Evolutionary conservation across 2,797 vertebrate species (phyloP).

Genomic region (Eidolon dupreanum): DNA sequence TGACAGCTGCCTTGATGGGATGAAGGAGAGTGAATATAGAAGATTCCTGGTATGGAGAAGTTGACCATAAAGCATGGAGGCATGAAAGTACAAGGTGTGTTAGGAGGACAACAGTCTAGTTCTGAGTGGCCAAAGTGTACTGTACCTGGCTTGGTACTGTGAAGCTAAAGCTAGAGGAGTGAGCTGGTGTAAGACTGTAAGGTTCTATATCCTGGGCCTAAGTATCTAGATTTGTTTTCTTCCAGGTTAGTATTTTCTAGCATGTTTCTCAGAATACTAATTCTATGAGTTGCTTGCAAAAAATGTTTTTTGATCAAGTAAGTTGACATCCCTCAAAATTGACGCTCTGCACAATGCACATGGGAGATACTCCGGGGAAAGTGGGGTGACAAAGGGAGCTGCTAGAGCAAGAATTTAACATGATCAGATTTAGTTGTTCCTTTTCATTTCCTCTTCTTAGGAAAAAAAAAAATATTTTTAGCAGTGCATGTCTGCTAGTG

Average conservation of each 20-base stretch:
- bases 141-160: neutral
- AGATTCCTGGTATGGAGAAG: neutral
- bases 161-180: neutral
- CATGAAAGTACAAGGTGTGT: rapidly evolving
- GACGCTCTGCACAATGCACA: neutral
- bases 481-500: neutral
- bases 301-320: neutral
- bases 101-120: neutral
- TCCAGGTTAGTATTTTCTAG: neutral
- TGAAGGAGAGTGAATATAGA: neutral
- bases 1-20: neutral
- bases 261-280: neutral
- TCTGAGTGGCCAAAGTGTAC: neutral
- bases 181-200: neutral
- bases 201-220: neutral
- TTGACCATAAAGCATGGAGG: neutral
- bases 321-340: neutral
- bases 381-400: neutral
- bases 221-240: neutral
- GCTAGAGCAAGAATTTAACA: neutral
- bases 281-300: neutral
- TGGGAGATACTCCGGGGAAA: neutral
- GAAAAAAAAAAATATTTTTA: neutral
- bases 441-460: neutral
- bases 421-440: neutral